Evolutionary conservation across 37 sponge, comb jelly and placozoan genomes (phyloP).

Genomic region (Aplysina aerophoba): DNA sequence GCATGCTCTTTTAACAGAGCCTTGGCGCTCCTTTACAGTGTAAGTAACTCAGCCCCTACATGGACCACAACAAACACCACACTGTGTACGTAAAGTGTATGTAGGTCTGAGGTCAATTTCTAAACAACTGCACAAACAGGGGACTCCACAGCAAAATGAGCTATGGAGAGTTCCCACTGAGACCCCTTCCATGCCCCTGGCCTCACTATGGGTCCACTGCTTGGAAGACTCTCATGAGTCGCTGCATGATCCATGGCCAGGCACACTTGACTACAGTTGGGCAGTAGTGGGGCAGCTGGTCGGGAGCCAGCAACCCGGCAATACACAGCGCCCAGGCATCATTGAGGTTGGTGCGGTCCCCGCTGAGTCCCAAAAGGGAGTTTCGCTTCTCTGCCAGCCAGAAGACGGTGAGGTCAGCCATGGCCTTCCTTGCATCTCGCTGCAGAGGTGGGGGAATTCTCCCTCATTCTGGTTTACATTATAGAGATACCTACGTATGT

Average conservation of each 20-base stretch:
- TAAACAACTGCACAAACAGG: too few relatives aligned
- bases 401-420: conserved; percentile 48
- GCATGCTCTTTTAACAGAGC: too few relatives aligned
- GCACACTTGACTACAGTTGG: conserved; percentile 68
- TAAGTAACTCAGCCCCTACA: too few relatives aligned
- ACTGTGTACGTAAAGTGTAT: too few relatives aligned
- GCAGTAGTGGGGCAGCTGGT: conserved; percentile 76
- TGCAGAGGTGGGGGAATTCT: neutral
- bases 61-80: too few relatives aligned
- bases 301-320: conserved; percentile 77
- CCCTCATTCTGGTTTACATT: too few relatives aligned
- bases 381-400: conserved; percentile 79
- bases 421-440: conserved; percentile 20
- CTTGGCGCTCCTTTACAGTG: too few relatives aligned
- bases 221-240: conserved; percentile 76
- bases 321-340: conserved; percentile 90
- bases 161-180: too few relatives aligned
- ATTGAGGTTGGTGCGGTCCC: conserved; percentile 50
- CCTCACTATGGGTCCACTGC: conserved; percentile 83
- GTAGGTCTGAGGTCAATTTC: too few relatives aligned
- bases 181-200: too few relatives aligned
- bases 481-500: too few relatives aligned
- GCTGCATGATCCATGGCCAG: conserved; percentile 82
- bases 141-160: too few relatives aligned
- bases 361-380: conserved; percentile 78